A percentile compares a stretch with the other conserved stretches of the same genome.
These are phyloP conservation scores for Selene dorsalis DNA, from an alignment of 2,797 vertebrate genomes.

Conservation along the genomic window DNA sequence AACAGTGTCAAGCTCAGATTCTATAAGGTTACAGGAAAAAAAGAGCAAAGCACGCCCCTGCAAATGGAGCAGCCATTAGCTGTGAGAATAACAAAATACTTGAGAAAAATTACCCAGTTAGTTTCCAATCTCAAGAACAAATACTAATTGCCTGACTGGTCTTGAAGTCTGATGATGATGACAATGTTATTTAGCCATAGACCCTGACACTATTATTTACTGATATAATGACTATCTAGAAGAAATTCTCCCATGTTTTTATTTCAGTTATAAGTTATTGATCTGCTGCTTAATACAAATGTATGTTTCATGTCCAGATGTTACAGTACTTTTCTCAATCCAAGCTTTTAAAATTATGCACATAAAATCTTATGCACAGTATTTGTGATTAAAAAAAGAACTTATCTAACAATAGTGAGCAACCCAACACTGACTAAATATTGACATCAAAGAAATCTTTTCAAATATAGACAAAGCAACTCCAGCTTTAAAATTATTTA, in stretches of 20 bases:
- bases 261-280: conserved; percentile 10
- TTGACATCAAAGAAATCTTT: neutral
- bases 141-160: conserved; percentile 11
- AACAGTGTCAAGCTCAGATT: conserved; percentile 28
- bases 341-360: conserved; percentile 8
- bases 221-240: neutral
- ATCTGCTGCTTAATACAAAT: neutral
- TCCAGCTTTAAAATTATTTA: no score
- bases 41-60: conserved; percentile 25
- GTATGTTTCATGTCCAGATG: no score
- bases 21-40: conserved; percentile 34
- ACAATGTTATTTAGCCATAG: conserved; percentile 6
- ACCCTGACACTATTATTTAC: neutral
- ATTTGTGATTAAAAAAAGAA: neutral
- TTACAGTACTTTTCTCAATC: no score
- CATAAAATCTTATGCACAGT: neutral
- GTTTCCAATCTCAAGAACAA: conserved; percentile 23
- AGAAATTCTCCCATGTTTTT: neutral
- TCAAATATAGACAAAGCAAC: neutral
- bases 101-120: conserved; percentile 32
- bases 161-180: neutral
- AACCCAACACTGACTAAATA: neutral
- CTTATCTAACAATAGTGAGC: neutral
- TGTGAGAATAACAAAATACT: conserved; percentile 31
- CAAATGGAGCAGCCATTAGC: conserved; percentile 19